Conservation (phyloP, 2,113 vertebrate genomes). For the Podarcis cretensis region DNA sequence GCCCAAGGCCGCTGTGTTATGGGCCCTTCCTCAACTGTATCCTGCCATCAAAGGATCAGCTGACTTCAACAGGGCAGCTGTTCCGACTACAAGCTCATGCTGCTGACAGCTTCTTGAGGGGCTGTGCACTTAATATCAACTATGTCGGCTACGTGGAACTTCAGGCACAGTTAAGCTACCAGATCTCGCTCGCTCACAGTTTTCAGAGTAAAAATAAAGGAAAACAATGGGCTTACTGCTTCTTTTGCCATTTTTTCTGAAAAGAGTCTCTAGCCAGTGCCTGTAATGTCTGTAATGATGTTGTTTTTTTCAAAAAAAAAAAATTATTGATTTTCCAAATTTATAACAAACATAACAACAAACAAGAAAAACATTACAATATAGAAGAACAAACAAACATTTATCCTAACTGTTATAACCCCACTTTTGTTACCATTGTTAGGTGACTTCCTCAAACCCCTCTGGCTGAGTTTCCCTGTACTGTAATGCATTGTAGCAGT, state of each 20-base stretch:
- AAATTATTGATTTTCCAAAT: no score
- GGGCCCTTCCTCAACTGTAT: neutral
- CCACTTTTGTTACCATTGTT: no score
- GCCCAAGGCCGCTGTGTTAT: neutral
- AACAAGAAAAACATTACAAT: no score
- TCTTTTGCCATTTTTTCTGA: neutral
- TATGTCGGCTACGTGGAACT: neutral
- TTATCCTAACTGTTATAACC: no score
- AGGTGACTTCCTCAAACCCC: no score
- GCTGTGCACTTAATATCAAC: neutral
- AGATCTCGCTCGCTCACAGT: neutral
- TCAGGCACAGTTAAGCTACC: neutral
- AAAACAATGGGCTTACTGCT: neutral
- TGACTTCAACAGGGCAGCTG: slow-evolving; percentile 1
- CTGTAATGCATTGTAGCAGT: no score
- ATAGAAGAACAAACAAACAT: no score
- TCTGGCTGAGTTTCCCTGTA: no score
- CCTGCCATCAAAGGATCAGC: neutral
- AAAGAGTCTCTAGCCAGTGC: neutral
- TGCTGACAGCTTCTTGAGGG: neutral
- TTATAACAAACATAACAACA: no score
- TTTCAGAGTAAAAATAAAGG: neutral
- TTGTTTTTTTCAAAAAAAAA: no score
- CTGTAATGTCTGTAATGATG: neutral
- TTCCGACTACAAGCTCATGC: neutral